Conservation (phyloP, 2,113 vertebrate species). For the Perca flavescens region DNA sequence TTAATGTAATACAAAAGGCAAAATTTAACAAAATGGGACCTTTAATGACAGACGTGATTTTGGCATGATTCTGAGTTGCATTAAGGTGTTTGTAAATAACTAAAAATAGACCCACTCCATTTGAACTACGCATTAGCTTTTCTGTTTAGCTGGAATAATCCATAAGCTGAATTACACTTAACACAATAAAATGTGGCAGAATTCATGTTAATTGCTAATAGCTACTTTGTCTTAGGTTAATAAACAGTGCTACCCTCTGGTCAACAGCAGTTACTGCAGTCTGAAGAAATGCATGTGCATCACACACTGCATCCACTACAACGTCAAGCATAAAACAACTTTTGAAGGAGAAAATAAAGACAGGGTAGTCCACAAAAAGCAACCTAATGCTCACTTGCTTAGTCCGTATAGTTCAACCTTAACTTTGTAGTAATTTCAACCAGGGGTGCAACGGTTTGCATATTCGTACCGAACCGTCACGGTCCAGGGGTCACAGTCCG, state of each 20-base stretch:
- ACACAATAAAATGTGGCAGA: constrained; percentile 3
- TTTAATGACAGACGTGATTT: neutral
- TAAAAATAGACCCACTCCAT: neutral
- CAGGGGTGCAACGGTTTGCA: no score
- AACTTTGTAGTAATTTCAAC: no score
- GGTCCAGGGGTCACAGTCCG: no score
- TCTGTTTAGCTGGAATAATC: constrained; percentile 23
- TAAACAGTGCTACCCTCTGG: constrained; percentile 70
- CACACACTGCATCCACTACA: neutral
- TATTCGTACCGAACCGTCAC: no score
- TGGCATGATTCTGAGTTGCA: neutral
- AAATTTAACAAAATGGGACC: neutral
- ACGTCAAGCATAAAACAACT: neutral
- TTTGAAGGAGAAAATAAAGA: neutral
- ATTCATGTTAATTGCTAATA: neutral
- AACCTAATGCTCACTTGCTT: neutral
- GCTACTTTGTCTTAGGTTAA: constrained; percentile 5
- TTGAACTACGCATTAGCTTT: neutral
- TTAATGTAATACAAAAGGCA: neutral
- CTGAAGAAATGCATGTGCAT: neutral
- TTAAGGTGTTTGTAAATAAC: constrained; percentile 10
- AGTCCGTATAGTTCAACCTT: neutral
- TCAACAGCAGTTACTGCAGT: constrained; percentile 60
- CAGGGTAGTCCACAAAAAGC: neutral
- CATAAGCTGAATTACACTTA: constrained; percentile 22